Evolutionary conservation across 2,113 vertebrate species (phyloP).

Genomic region (Oxygymnocypris stewartii): DNA sequence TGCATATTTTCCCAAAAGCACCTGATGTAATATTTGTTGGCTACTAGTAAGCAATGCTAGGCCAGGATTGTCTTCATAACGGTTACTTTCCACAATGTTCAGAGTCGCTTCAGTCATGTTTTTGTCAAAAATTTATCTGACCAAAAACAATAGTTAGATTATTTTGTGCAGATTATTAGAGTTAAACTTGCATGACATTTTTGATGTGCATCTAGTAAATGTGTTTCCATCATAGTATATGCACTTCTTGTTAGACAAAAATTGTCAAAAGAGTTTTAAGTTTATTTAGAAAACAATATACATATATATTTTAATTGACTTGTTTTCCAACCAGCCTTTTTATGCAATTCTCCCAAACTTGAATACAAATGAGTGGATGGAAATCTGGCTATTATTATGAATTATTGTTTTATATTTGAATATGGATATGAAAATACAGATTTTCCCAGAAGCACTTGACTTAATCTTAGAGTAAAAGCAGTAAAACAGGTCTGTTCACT

Average conservation of each 20-base stretch:
- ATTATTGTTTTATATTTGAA: background rate
- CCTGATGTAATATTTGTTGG: no score
- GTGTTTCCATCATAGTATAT: background rate
- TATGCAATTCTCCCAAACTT: background rate
- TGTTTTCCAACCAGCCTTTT: background rate
- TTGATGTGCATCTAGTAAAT: no score
- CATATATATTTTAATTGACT: background rate
- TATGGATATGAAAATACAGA: background rate
- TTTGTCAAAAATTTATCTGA: no score
- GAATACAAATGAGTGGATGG: background rate
- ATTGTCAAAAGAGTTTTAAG: no score
- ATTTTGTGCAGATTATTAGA: no score
- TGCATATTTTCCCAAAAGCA: background rate
- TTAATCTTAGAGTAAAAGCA: background rate
- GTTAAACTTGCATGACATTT: no score
- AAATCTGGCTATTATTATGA: background rate
- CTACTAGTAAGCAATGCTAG: background rate
- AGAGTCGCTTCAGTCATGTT: no score
- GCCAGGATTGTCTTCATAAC: no score
- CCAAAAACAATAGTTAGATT: no score
- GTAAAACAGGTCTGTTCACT: no score
- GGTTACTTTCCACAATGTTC: no score
- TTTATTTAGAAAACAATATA: no score
- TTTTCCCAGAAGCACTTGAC: background rate
- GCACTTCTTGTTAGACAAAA: background rate